Conservation (phyloP, 2,113 vertebrate genomes). For the Meles meles region DNA sequence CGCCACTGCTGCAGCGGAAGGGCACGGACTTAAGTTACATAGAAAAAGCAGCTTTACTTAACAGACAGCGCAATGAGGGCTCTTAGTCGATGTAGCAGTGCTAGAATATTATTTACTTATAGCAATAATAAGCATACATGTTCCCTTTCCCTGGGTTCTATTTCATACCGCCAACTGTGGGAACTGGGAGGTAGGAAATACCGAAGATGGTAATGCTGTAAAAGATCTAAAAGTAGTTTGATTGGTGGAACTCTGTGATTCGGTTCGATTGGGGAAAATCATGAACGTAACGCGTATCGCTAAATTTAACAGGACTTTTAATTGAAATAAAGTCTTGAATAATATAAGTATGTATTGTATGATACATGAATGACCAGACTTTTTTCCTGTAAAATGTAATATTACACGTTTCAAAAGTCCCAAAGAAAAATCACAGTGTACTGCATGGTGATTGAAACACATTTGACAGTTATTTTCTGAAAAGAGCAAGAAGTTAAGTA, state of each 20-base stretch:
- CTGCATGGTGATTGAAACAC: background rate
- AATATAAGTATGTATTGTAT: background rate
- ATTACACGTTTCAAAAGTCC: background rate
- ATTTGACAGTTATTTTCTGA: background rate
- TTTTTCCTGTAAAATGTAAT: background rate
- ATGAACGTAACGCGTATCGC: background rate
- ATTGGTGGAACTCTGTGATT: background rate
- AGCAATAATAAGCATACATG: background rate
- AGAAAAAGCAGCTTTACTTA: slow-evolving; percentile 64
- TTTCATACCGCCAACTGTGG: background rate
- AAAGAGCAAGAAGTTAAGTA: background rate
- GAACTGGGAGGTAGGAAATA: background rate
- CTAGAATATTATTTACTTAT: background rate
- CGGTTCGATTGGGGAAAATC: background rate
- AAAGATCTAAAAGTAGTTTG: background rate
- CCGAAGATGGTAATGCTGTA: background rate
- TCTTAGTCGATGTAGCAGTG: background rate
- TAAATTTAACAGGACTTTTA: background rate
- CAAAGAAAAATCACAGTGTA: background rate
- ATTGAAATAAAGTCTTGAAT: background rate
- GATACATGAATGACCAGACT: background rate
- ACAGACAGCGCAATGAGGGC: background rate
- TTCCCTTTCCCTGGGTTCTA: background rate
- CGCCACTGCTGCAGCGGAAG: slow-evolving; percentile 65
- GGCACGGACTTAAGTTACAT: slow-evolving; percentile 70